These are phyloP conservation scores for Chiroxiphia lanceolata DNA, from an alignment of 2,797 vertebrate species.

Conservation along the genomic window DNA sequence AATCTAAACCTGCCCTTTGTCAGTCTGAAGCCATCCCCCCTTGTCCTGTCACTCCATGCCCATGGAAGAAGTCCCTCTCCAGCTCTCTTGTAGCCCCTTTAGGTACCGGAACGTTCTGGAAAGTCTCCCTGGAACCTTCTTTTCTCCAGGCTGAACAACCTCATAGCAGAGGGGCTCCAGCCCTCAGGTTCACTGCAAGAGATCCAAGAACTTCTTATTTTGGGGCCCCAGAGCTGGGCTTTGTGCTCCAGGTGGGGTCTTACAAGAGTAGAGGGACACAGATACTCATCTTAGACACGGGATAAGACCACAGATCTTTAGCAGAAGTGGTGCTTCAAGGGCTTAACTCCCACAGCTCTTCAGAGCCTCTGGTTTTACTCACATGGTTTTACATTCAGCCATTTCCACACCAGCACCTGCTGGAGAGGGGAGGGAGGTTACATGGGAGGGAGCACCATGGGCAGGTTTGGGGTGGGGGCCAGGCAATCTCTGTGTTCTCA, in stretches of 20 bases:
- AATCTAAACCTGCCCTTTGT: not conserved
- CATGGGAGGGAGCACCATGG: rapidly evolving
- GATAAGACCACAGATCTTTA: not conserved
- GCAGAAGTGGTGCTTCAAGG: not conserved
- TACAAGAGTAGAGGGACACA: not conserved
- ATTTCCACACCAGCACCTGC: not conserved
- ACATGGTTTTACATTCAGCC: rapidly evolving
- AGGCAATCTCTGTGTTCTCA: not conserved
- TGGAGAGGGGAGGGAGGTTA: not conserved
- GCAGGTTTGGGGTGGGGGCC: not conserved
- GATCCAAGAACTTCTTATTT: not conserved
- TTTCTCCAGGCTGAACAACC: not conserved
- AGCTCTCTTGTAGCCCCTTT: not conserved
- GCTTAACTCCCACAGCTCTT: not conserved
- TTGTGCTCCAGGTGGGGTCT: not conserved
- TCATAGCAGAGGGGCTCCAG: not conserved
- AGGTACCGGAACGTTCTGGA: not conserved
- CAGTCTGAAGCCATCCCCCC: not conserved
- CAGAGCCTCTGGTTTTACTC: not conserved
- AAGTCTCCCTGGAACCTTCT: not conserved
- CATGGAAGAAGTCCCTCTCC: not conserved
- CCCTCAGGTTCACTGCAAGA: not conserved
- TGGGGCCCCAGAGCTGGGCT: not conserved
- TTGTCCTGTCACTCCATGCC: not conserved
- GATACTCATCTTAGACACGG: not conserved